Percentiles rank a stretch among this genome's conserved stretches.
Conservation (phyloP, 2,888 invertebrate genomes). For the Agonopterix arenella region DNA sequence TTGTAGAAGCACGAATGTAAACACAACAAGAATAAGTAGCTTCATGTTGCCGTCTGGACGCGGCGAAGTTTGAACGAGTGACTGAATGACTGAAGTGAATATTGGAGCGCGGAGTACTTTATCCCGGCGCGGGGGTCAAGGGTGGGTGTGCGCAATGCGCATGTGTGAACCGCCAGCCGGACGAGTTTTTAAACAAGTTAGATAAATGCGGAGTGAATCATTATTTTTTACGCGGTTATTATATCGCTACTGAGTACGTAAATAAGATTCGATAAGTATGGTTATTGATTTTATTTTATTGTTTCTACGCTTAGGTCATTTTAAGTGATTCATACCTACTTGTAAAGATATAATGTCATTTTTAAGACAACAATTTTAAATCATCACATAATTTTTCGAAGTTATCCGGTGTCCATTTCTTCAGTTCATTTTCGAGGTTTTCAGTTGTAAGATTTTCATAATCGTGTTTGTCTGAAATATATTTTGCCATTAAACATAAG, state of each 20-base stretch:
- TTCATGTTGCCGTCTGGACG: conserved; percentile 34
- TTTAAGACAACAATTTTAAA: conserved; percentile 32
- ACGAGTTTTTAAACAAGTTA: conserved; percentile 12
- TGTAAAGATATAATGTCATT: no score
- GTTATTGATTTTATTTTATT: no score
- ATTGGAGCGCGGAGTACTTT: conserved; percentile 33
- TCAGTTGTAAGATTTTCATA: conserved; percentile 30
- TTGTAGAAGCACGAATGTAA: conserved; percentile 35
- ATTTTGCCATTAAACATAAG: no score
- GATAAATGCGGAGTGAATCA: not conserved
- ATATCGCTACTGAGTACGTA: no score
- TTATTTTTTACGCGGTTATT: no score
- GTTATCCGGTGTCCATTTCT: conserved; percentile 45
- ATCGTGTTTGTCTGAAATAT: conserved; percentile 37
- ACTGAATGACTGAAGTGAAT: conserved; percentile 26
- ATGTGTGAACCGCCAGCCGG: conserved; percentile 23
- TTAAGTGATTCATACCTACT: no score
- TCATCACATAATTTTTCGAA: conserved; percentile 44
- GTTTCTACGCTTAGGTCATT: no score
- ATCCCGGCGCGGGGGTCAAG: conserved; percentile 47
- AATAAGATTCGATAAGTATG: no score
- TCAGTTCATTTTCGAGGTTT: conserved; percentile 43
- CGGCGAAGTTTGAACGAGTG: conserved; percentile 18
- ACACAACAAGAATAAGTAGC: conserved; percentile 29
- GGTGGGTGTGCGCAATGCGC: conserved; percentile 20